These are phyloP conservation scores for Fringilla coelebs DNA, from an alignment of 2,797 vertebrate species.

Conservation along the genomic window DNA sequence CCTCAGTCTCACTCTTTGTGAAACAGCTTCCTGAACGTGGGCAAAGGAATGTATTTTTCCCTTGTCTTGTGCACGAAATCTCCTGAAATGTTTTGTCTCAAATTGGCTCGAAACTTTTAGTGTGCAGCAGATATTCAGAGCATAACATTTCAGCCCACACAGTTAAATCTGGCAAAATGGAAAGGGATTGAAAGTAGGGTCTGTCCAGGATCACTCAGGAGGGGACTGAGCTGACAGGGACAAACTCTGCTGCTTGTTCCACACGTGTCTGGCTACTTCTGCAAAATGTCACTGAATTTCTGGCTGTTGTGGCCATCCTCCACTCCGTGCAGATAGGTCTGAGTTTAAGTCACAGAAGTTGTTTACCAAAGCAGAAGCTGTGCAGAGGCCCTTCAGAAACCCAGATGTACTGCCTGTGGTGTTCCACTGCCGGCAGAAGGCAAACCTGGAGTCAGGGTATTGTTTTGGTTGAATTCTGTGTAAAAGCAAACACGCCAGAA, in stretches of 20 bases:
- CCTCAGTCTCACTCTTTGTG: background rate
- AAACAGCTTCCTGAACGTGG: background rate
- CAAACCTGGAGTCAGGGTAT: background rate
- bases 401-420: background rate
- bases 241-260: background rate
- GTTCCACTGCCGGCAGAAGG: background rate
- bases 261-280: background rate
- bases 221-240: background rate
- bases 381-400: background rate
- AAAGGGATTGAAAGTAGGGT: background rate
- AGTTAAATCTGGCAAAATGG: background rate
- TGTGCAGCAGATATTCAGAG: slow-evolving; percentile 18
- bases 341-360: background rate
- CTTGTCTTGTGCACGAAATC: background rate
- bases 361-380: background rate
- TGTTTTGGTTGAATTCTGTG: background rate
- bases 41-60: slow-evolving; percentile 30
- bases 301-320: background rate
- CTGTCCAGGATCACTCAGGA: background rate
- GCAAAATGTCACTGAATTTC: background rate
- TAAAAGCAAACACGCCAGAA: background rate
- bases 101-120: background rate
- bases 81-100: background rate
- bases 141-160: slow-evolving; percentile 29
- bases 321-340: background rate